Percentiles rank a stretch among this genome's conserved stretches.
These are phyloP conservation scores for Turritopsis rubra DNA, from an alignment of 30 jellyfish, hydroid and myxozoan species.

Conservation along the genomic window DNA sequence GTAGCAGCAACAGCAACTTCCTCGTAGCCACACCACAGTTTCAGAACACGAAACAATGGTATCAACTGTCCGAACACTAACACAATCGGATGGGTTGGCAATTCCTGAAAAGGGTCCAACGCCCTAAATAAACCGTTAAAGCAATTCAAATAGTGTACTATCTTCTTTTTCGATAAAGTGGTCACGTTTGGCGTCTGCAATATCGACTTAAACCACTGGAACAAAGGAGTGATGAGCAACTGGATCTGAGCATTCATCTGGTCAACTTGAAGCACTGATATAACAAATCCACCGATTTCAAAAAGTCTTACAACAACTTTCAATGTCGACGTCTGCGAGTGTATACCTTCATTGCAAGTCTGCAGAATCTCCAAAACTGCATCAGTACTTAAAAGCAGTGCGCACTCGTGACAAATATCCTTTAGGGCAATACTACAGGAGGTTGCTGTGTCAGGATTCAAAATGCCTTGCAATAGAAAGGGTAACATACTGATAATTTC, in stretches of 20 bases:
- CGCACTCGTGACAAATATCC: slow-evolving; percentile 78
- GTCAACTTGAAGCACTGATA: slow-evolving; percentile 39
- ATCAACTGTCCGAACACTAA: slow-evolving; percentile 32
- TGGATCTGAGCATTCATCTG: slow-evolving; percentile 38
- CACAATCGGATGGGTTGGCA: slow-evolving; percentile 45
- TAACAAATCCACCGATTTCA: slow-evolving; percentile 65
- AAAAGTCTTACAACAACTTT: slow-evolving; percentile 50
- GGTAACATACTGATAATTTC: slow-evolving; percentile 54
- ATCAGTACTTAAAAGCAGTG: slow-evolving; percentile 33
- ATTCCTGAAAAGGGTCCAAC: slow-evolving; percentile 47
- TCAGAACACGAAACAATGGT: slow-evolving; percentile 12
- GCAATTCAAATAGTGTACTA: slow-evolving; percentile 50
- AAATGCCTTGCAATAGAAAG: slow-evolving; percentile 49
- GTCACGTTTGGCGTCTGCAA: slow-evolving; percentile 34
- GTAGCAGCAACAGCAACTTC: slow-evolving; percentile 41
- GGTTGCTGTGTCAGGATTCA: slow-evolving; percentile 33
- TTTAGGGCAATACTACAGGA: slow-evolving; percentile 68
- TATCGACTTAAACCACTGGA: slow-evolving; percentile 31
- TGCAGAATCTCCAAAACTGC: slow-evolving; percentile 32
- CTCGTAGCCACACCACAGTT: slow-evolving; percentile 21
- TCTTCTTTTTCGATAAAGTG: slow-evolving; percentile 31
- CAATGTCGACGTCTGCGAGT: slow-evolving; percentile 1
- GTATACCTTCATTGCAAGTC: slow-evolving; percentile 44
- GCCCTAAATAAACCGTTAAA: slow-evolving; percentile 61
- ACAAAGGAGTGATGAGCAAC: slow-evolving; percentile 35